These are phyloP conservation scores for Xiphophorus maculatus DNA, from an alignment of 2,113 vertebrate genomes.

Conservation along the genomic window DNA sequence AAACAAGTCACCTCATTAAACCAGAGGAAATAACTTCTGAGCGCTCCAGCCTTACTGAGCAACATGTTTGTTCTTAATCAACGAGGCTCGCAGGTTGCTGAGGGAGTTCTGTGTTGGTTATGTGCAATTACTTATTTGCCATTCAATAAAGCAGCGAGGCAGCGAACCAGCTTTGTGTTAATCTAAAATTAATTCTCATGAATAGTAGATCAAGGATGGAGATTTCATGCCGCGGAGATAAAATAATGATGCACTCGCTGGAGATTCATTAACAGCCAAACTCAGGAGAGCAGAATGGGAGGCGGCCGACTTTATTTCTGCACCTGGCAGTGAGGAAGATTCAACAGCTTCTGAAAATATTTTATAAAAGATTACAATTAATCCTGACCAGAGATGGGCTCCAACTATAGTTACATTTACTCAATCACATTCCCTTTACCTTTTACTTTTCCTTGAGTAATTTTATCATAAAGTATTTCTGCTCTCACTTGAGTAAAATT, in stretches of 20 bases:
- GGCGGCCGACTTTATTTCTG: constrained; percentile 15
- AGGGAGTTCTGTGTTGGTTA: constrained; percentile 54
- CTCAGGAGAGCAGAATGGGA: constrained; percentile 26
- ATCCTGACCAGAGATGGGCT: neutral
- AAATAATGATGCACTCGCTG: constrained; percentile 52
- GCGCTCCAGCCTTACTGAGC: constrained; percentile 32
- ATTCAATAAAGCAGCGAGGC: constrained; percentile 63
- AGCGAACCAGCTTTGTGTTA: constrained; percentile 72
- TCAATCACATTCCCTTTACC: too few species aligned
- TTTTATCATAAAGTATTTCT: too few species aligned
- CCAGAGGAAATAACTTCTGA: constrained; percentile 31
- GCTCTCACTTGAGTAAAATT: too few species aligned
- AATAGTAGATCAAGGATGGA: constrained; percentile 67
- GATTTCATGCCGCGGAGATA: constrained; percentile 50
- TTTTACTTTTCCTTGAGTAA: too few species aligned
- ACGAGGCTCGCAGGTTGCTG: constrained; percentile 20
- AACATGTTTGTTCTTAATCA: constrained; percentile 54
- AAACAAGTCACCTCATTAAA: constrained; percentile 62
- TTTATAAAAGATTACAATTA: constrained; percentile 9
- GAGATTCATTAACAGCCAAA: constrained; percentile 50
- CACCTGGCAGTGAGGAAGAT: constrained; percentile 13
- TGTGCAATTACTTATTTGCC: constrained; percentile 66
- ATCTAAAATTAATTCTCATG: constrained; percentile 73
- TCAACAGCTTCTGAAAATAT: constrained; percentile 1
- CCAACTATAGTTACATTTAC: too few species aligned